Evolutionary conservation across 2,797 vertebrate genomes (phyloP).

Genomic region (Coluber constrictor): DNA sequence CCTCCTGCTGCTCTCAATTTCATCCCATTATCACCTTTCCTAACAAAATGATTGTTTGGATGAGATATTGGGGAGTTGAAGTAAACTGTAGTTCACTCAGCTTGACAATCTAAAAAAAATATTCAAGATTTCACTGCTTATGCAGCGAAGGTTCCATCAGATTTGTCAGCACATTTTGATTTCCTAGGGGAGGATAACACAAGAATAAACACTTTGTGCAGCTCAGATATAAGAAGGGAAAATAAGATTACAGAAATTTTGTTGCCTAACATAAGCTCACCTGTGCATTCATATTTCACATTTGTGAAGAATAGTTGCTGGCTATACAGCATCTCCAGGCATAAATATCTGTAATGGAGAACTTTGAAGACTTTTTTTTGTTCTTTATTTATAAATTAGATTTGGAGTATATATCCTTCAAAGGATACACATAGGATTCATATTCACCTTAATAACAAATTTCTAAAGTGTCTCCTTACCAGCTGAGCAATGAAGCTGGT

Average conservation of each 20-base stretch:
- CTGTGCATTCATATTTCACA: not conserved
- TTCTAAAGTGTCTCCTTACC: not conserved
- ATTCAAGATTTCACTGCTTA: not conserved
- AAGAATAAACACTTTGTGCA: constrained; percentile 37
- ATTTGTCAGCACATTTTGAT: not conserved
- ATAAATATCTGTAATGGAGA: not conserved
- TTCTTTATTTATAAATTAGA: not conserved
- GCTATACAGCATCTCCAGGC: not conserved
- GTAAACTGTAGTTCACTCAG: not conserved
- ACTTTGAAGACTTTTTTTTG: not conserved
- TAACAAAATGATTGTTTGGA: not conserved
- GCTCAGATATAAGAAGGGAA: constrained; percentile 12
- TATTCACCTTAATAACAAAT: not conserved
- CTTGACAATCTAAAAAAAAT: not conserved
- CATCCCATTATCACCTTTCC: not conserved
- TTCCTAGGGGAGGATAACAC: constrained; percentile 43
- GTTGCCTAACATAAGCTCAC: not conserved
- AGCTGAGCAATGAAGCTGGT: not conserved
- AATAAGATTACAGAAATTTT: not conserved
- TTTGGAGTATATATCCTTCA: not conserved
- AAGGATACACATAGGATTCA: not conserved
- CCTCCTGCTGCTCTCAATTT: not conserved
- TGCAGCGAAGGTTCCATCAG: not conserved
- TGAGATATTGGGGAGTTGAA: not conserved
- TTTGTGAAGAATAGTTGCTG: not conserved